These are phyloP conservation scores for Actinostola sp. DNA, from an alignment of 92 coral and sea anemone genomes.

Conservation along the genomic window DNA sequence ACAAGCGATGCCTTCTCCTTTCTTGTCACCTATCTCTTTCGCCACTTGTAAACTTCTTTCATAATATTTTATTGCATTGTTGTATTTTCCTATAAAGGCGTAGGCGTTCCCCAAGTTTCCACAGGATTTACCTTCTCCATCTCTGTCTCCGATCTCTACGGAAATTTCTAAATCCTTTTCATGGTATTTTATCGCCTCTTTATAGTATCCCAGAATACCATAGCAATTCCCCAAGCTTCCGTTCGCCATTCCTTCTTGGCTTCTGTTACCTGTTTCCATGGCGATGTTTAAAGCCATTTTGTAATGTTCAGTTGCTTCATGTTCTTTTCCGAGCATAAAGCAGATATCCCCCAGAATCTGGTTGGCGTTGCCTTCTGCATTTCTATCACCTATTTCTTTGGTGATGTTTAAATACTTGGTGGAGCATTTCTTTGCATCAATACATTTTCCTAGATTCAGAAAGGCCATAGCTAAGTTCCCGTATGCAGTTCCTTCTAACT, in stretches of 20 bases:
- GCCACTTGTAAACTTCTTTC: conserved; percentile 8
- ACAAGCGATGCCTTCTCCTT: conserved; percentile 2
- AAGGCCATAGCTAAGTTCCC: neutral
- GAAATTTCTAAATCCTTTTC: conserved; percentile 14
- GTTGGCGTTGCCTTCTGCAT: neutral
- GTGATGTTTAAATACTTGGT: neutral
- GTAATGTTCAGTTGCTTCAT: neutral
- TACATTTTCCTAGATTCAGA: neutral
- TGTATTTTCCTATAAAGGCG: neutral
- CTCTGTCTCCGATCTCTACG: conserved; percentile 9
- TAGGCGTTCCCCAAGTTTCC: conserved; percentile 18
- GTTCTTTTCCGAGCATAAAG: neutral
- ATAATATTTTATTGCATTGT: neutral
- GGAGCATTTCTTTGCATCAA: neutral
- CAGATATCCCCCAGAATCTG: neutral
- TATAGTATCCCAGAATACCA: neutral
- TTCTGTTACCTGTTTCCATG: neutral
- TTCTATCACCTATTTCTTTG: neutral
- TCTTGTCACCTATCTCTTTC: conserved; percentile 15
- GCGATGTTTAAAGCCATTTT: neutral
- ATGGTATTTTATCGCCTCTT: conserved; percentile 18
- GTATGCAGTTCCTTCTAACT: neutral
- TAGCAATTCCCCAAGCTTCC: conserved; percentile 17
- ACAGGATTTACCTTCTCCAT: conserved; percentile 2
- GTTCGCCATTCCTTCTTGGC: neutral